These are phyloP conservation scores for Labroides dimidiatus DNA, from an alignment of 2,797 vertebrate species.

Conservation along the genomic window DNA sequence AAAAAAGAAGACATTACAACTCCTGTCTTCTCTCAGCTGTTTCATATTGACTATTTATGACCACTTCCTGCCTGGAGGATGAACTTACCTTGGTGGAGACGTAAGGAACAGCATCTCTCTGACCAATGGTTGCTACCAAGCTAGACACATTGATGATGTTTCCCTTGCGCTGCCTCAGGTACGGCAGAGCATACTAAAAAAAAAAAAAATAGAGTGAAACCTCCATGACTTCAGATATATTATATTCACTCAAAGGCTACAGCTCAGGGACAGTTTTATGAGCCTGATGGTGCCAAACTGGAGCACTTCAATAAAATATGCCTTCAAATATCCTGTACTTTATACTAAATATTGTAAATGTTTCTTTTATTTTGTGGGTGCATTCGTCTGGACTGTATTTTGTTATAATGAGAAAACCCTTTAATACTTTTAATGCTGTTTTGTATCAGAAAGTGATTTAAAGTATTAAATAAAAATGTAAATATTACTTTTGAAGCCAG, in stretches of 20 bases:
- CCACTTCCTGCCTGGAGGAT: not conserved
- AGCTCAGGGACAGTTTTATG: not conserved
- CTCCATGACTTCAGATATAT: not conserved
- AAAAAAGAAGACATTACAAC: conserved; percentile 10
- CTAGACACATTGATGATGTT: conserved; percentile 90
- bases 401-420: too few species aligned
- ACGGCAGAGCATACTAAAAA: conserved; percentile 81
- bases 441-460: not conserved
- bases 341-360: too few species aligned
- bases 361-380: too few species aligned
- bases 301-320: too few species aligned
- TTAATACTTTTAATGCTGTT: too few species aligned
- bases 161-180: conserved; percentile 81
- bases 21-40: not conserved
- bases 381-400: too few species aligned
- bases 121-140: conserved; percentile 83
- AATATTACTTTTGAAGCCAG: conserved; percentile 84
- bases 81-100: conserved; percentile 88
- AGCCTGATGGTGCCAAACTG: not conserved
- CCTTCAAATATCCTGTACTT: too few species aligned
- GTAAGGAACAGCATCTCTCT: conserved; percentile 83
- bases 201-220: conserved; percentile 20
- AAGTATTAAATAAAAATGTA: not conserved
- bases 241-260: not conserved
- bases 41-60: too few species aligned